A percentile compares a stretch with the other conserved stretches of the same genome.
These are phyloP conservation scores for Hemibagrus guttatus DNA, from an alignment of 2,797 vertebrate species.

Conservation along the genomic window DNA sequence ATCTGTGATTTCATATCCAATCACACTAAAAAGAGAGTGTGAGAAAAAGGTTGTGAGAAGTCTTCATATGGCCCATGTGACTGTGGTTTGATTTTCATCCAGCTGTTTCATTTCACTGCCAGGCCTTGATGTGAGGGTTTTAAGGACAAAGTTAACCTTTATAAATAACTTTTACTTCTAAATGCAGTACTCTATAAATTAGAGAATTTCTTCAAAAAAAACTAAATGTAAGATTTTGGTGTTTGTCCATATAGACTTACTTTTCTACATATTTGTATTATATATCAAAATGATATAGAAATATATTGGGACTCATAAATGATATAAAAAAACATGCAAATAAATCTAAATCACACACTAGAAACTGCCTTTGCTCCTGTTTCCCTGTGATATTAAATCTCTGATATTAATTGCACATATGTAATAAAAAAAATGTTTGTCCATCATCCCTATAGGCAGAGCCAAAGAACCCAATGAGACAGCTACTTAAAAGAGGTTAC, in stretches of 20 bases:
- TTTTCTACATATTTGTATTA: neutral
- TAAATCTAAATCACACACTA: neutral
- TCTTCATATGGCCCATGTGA: conserved; percentile 24
- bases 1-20: conserved; percentile 11
- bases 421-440: neutral
- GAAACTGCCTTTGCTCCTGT: neutral
- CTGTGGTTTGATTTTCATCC: conserved; percentile 39
- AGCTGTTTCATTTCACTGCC: conserved; percentile 49
- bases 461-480: neutral
- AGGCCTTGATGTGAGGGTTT: conserved; percentile 39
- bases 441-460: neutral
- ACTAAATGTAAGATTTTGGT: neutral
- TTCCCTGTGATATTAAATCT: neutral
- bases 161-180: neutral
- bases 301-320: neutral
- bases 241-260: neutral
- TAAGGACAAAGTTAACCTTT: neutral
- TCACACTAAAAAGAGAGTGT: neutral
- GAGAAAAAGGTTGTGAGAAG: conserved; percentile 1
- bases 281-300: neutral
- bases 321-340: neutral
- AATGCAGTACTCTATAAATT: neutral
- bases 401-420: neutral
- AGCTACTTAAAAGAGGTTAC: neutral
- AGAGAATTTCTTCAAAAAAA: neutral